Conservation (phyloP, 1,140 invertebrate species). For the Drosophila rufa region DNA sequence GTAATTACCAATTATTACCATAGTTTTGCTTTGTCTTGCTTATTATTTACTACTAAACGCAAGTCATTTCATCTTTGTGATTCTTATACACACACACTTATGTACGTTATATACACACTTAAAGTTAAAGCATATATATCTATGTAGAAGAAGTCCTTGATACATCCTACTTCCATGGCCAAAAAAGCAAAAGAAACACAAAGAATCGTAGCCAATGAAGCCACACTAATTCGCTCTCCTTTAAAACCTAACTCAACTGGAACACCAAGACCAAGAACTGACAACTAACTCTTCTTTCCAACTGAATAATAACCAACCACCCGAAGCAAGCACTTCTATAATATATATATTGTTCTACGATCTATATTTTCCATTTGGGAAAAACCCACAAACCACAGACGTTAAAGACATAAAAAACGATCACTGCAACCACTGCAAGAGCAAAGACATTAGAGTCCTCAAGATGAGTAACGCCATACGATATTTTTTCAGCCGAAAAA, state of each 20-base stretch:
- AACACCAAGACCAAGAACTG: conserved; percentile 36
- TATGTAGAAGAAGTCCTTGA: conserved; percentile 26
- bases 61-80: conserved; percentile 77
- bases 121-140: conserved; percentile 34
- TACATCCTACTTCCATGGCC: conserved; percentile 25
- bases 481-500: no score
- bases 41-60: conserved; percentile 58
- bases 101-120: conserved; percentile 21
- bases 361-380: conserved; percentile 20
- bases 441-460: no score
- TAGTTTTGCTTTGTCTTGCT: conserved; percentile 50
- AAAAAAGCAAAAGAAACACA: conserved; percentile 10
- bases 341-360: conserved; percentile 6
- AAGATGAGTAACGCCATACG: no score
- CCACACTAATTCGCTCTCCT: conserved; percentile 12
- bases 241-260: neutral
- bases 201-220: conserved; percentile 24
- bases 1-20: conserved; percentile 20
- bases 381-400: neutral
- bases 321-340: conserved; percentile 1
- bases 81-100: conserved; percentile 51
- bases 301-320: conserved; percentile 30
- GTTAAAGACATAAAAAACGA: no score
- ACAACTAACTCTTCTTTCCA: conserved; percentile 9
- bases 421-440: no score